Conservation (phyloP, 2,113 vertebrate genomes). For the Pomatorhinus ruficollis region DNA sequence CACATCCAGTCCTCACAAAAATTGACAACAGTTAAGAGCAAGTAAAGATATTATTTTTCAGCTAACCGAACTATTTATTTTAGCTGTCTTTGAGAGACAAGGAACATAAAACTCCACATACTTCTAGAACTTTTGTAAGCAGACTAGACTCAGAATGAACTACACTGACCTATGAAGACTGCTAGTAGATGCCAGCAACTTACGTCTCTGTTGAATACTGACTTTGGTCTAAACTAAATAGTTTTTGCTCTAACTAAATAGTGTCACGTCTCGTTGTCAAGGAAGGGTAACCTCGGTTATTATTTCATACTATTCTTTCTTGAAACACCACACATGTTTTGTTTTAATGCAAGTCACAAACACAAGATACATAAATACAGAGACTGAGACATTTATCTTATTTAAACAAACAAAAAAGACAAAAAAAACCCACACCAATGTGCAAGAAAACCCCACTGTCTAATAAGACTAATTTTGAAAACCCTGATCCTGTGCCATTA, state of each 20-base stretch:
- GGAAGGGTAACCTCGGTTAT: not conserved
- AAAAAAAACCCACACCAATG: not conserved
- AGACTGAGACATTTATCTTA: not conserved
- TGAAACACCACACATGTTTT: not conserved
- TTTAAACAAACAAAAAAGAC: not conserved
- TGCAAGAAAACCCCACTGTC: not conserved
- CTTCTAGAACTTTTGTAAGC: not conserved
- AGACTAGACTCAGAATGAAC: not conserved
- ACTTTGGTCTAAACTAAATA: slow-evolving; percentile 14
- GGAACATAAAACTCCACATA: not conserved
- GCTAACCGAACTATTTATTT: not conserved
- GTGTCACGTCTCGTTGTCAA: not conserved
- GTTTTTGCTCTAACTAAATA: slow-evolving; percentile 8
- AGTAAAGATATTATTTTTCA: not conserved
- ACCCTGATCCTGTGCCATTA: not conserved
- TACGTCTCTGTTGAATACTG: not conserved
- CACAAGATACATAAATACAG: not conserved
- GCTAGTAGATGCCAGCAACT: slow-evolving; percentile 5
- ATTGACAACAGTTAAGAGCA: not conserved
- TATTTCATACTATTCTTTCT: not conserved
- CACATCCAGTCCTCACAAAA: not conserved
- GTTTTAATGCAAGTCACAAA: slow-evolving; percentile 6
- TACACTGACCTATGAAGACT: not conserved
- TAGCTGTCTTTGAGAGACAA: not conserved
- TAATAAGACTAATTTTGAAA: not conserved